phyloP scores from a whole-genome alignment of 2,113 vertebrate genomes.

The Labeo rohita region DNA sequence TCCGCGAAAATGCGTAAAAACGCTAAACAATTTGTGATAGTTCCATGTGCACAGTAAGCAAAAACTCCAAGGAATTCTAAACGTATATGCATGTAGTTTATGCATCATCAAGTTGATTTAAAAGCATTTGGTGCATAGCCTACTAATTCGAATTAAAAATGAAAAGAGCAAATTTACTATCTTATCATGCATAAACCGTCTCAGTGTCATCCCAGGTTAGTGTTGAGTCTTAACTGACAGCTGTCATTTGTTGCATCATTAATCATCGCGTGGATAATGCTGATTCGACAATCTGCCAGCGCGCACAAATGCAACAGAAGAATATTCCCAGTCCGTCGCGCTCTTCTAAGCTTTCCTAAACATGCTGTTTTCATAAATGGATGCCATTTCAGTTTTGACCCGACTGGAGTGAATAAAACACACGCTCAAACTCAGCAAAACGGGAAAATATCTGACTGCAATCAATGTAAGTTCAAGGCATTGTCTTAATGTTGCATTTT shows the following conservation, averaged over 20 bases:
- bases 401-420: neutral
- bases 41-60: neutral
- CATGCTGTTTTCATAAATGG: neutral
- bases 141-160: neutral
- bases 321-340: neutral
- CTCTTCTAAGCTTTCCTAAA: neutral
- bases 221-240: neutral
- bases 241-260: slow-evolving; percentile 30
- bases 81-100: neutral
- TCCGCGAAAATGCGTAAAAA: neutral
- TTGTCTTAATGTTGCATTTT: neutral
- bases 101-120: neutral
- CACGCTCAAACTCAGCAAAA: neutral
- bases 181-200: neutral
- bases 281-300: slow-evolving; percentile 30
- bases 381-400: neutral
- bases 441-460: neutral
- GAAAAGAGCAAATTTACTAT: neutral
- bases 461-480: neutral
- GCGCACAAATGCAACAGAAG: neutral
- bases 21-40: neutral
- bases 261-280: slow-evolving; percentile 4
- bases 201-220: neutral
- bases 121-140: neutral
- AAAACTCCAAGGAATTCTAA: neutral